phyloP scores from a whole-genome alignment of 2,888 invertebrate genomes.

The Thalpophila matura region DNA sequence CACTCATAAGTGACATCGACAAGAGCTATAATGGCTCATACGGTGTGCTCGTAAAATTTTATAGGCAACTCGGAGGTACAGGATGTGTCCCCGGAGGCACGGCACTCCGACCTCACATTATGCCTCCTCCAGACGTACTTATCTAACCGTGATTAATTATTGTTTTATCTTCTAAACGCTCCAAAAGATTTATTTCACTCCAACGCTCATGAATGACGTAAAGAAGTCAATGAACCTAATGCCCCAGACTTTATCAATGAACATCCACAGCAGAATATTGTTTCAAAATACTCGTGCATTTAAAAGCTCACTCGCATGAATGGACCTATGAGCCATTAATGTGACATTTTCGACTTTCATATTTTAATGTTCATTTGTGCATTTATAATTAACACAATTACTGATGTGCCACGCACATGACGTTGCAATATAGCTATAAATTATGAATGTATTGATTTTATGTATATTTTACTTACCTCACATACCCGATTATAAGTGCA shows the following conservation, averaged over 20 bases:
- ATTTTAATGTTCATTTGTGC: slow-evolving; percentile 36
- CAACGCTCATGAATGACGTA: slow-evolving; percentile 65
- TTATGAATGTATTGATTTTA: no score
- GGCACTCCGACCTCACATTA: slow-evolving; percentile 76
- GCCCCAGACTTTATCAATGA: slow-evolving; percentile 39
- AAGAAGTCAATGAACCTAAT: slow-evolving; percentile 57
- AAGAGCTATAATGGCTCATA: slow-evolving; percentile 85
- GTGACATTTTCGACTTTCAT: slow-evolving; percentile 31
- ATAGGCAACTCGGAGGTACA: slow-evolving; percentile 79
- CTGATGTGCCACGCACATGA: slow-evolving; percentile 9
- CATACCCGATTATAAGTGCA: no score
- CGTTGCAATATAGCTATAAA: not conserved
- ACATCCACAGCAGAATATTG: slow-evolving; percentile 35
- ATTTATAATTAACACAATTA: slow-evolving; percentile 42
- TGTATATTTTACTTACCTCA: no score
- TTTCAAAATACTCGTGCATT: slow-evolving; percentile 37
- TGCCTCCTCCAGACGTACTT: slow-evolving; percentile 80
- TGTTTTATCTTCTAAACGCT: slow-evolving; percentile 80
- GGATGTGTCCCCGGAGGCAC: slow-evolving; percentile 78
- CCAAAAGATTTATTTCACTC: slow-evolving; percentile 72
- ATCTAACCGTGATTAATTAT: slow-evolving; percentile 86
- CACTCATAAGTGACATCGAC: slow-evolving; percentile 82
- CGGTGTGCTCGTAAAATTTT: slow-evolving; percentile 87
- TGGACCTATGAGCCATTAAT: slow-evolving; percentile 16
- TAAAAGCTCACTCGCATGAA: slow-evolving; percentile 34